These are phyloP conservation scores for Scaptomyza polygonia DNA, from an alignment of 2,888 invertebrate species.

Conservation along the genomic window DNA sequence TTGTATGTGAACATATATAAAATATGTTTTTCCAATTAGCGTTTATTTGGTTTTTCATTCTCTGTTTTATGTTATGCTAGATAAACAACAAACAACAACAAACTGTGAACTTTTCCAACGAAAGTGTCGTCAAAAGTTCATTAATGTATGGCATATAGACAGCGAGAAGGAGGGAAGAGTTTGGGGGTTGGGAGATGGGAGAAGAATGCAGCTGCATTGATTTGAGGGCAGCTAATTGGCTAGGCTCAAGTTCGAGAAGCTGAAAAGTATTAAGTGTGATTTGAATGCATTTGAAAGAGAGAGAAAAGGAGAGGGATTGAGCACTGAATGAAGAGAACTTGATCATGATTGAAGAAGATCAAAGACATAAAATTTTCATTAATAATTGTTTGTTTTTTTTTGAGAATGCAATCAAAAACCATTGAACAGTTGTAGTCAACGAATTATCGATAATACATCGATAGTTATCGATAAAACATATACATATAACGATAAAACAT, in stretches of 20 bases:
- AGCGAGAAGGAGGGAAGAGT: background rate
- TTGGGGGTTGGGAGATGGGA: too few relatives aligned
- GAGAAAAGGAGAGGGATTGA: too few relatives aligned
- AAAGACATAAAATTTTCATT: too few relatives aligned
- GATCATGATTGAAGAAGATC: background rate
- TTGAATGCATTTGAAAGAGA: conserved; percentile 14
- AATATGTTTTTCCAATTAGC: conserved; percentile 80
- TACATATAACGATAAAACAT: too few relatives aligned
- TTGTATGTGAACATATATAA: conserved; percentile 55
- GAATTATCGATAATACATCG: too few relatives aligned
- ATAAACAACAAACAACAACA: conserved; percentile 63
- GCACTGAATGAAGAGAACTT: background rate
- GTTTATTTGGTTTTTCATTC: conserved; percentile 81
- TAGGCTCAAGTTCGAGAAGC: conserved; percentile 16
- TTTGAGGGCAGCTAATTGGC: conserved; percentile 50
- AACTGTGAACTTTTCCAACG: conserved; percentile 55
- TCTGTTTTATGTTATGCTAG: conserved; percentile 70
- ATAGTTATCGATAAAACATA: too few relatives aligned
- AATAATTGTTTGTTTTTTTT: too few relatives aligned
- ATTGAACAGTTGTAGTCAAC: too few relatives aligned
- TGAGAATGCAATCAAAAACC: too few relatives aligned
- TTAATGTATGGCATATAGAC: conserved; percentile 8
- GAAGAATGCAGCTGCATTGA: conserved; percentile 45
- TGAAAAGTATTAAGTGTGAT: conserved; percentile 14
- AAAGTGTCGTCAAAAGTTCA: conserved; percentile 57